Evolutionary conservation across 1,140 invertebrate genomes (phyloP).

Genomic region (Leucophenga varia): DNA sequence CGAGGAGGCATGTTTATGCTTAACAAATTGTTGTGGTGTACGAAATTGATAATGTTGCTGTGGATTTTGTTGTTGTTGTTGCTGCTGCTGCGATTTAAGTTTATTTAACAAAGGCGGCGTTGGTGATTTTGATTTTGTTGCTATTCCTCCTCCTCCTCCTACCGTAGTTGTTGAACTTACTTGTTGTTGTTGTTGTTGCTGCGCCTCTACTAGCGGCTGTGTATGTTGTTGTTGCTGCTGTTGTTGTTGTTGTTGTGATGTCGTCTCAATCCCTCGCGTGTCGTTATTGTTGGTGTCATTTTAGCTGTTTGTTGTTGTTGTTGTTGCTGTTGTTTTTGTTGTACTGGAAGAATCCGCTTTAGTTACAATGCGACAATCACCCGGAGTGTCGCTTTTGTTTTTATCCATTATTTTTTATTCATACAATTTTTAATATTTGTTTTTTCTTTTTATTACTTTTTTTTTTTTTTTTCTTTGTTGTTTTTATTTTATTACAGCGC

Average conservation of each 20-base stretch:
- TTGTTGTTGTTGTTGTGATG: constrained; percentile 18
- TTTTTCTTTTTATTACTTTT: neutral
- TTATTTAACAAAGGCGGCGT: constrained; percentile 28
- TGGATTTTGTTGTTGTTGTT: constrained; percentile 6
- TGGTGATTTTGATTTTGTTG: constrained; percentile 27
- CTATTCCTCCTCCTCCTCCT: neutral
- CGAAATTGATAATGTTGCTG: constrained; percentile 48
- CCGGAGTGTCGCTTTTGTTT: constrained; percentile 36
- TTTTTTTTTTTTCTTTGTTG: constrained; percentile 1
- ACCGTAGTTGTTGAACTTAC: constrained; percentile 7
- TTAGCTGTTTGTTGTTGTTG: constrained; percentile 8
- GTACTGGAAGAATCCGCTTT: constrained; percentile 19
- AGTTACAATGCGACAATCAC: constrained; percentile 42
- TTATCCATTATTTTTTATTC: constrained; percentile 24
- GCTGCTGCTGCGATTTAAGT: constrained; percentile 16
- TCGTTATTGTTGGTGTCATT: constrained; percentile 36
- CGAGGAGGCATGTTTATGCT: constrained; percentile 11
- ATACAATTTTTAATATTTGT: constrained; percentile 8
- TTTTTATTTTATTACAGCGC: neutral
- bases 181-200: constrained; percentile 15
- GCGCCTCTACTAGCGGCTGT: neutral
- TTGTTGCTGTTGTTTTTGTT: constrained; percentile 21
- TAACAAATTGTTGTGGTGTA: constrained; percentile 39
- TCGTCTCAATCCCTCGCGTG: constrained; percentile 25
- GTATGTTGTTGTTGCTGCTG: constrained; percentile 10